These are phyloP conservation scores for Theocolax elegans DNA, from an alignment of 1,140 invertebrate genomes.

Conservation along the genomic window DNA sequence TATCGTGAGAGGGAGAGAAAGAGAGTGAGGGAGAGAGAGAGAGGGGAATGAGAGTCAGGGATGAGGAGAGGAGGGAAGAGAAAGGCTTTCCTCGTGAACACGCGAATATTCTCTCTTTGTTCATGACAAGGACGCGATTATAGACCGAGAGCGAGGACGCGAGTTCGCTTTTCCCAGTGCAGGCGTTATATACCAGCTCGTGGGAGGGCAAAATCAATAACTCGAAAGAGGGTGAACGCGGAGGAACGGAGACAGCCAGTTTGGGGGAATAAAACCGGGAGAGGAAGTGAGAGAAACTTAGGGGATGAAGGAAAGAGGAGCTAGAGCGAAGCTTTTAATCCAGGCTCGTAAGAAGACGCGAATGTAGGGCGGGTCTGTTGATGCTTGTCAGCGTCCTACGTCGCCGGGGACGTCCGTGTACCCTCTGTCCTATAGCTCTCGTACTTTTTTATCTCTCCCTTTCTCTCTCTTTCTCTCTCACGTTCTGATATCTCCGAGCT, in stretches of 20 bases:
- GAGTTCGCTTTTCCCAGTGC: conserved; percentile 31
- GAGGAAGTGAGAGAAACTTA: conserved; percentile 25
- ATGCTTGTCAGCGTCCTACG: conserved; percentile 56
- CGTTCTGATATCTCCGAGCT: neutral
- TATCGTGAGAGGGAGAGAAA: neutral
- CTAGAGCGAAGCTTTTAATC: conserved; percentile 58
- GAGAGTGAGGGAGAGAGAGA: neutral
- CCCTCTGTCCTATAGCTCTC: conserved; percentile 12
- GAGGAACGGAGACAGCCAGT: neutral
- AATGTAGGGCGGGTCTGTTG: conserved; percentile 46
- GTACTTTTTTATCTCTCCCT: neutral
- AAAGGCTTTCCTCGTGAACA: conserved; percentile 17
- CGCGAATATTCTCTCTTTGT: conserved; percentile 31
- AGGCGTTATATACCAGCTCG: conserved; percentile 9
- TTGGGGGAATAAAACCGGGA: neutral
- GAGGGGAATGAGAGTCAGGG: no score
- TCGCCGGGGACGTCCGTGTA: conserved; percentile 47
- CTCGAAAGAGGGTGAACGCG: conserved; percentile 29
- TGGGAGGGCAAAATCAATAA: conserved; percentile 42
- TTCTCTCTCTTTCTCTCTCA: neutral
- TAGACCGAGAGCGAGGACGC: conserved; percentile 16
- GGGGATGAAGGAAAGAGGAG: conserved; percentile 42
- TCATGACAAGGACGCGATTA: conserved; percentile 31
- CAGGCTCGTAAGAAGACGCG: conserved; percentile 53
- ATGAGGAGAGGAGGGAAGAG: neutral